A percentile compares a stretch with the other conserved stretches of the same genome.
Conservation (phyloP, 2,888 invertebrate species). For the Linnaemya vulpina region DNA sequence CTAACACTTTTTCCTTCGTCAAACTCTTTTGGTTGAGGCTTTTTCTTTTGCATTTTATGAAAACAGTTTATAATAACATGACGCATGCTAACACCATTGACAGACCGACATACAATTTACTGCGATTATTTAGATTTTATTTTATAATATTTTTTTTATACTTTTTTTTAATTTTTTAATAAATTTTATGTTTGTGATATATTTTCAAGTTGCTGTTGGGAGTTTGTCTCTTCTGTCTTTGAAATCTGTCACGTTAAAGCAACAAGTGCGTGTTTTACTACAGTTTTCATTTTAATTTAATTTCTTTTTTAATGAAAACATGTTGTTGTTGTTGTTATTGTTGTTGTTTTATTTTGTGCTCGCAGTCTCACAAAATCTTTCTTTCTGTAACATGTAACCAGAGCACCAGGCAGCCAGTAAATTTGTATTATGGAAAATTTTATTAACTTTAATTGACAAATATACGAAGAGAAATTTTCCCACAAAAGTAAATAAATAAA, state of each 20-base stretch:
- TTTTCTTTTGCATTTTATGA: constrained; percentile 9
- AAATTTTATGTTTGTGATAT: constrained; percentile 2
- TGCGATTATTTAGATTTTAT: constrained; percentile 27
- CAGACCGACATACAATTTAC: constrained; percentile 57
- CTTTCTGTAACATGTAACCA: constrained; percentile 35
- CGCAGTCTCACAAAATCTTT: constrained; percentile 28
- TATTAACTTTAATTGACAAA: constrained; percentile 60
- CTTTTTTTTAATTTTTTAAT: neutral
- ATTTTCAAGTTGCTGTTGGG: constrained; percentile 15
- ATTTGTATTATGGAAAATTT: constrained; percentile 56
- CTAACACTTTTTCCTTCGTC: constrained; percentile 63
- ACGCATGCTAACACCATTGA: constrained; percentile 62
- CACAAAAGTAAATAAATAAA: constrained; percentile 15
- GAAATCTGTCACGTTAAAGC: constrained; percentile 64
- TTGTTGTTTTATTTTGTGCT: constrained; percentile 32
- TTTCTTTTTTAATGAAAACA: constrained; percentile 38
- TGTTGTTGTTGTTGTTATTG: too few species aligned
- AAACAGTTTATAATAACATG: constrained; percentile 54
- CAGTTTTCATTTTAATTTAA: constrained; percentile 54
- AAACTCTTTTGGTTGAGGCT: constrained; percentile 25
- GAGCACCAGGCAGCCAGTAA: constrained; percentile 22
- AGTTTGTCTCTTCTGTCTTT: constrained; percentile 52
- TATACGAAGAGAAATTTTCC: constrained; percentile 63
- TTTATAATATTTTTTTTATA: neutral
- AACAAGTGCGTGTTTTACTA: constrained; percentile 70